A percentile compares a stretch with the other conserved stretches of the same genome.
phyloP scores from a whole-genome alignment of 2,888 invertebrate genomes.

The Cephus nigrinus region DNA sequence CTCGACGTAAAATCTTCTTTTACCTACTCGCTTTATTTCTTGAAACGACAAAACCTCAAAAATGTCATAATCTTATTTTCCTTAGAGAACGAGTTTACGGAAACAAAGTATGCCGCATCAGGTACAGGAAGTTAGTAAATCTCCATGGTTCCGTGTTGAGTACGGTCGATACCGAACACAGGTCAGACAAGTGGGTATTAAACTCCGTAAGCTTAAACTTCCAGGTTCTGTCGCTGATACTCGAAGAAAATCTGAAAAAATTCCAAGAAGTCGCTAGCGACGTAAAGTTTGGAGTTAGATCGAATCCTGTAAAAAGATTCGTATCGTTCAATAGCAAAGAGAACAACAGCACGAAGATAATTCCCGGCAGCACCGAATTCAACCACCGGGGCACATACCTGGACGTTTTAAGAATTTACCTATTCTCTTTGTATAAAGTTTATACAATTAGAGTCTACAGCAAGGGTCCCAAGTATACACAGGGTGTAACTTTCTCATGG shows the following conservation, averaged over 20 bases:
- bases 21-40: no score
- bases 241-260: conserved; percentile 25
- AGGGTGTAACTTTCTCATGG: no score
- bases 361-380: not conserved
- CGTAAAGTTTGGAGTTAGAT: conserved; percentile 30
- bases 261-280: conserved; percentile 17
- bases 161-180: conserved; percentile 18
- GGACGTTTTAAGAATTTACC: not conserved
- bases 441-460: not conserved
- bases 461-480: not conserved
- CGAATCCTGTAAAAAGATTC: conserved; percentile 30
- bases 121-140: conserved; percentile 21
- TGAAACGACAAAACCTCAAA: not conserved
- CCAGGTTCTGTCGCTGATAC: conserved; percentile 14
- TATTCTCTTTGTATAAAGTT: not conserved
- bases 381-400: not conserved
- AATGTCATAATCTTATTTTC: not conserved
- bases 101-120: conserved; percentile 6
- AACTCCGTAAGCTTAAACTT: conserved; percentile 19
- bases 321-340: not conserved
- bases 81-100: not conserved
- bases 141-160: conserved; percentile 13
- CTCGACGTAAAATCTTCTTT: not conserved
- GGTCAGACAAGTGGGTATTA: conserved; percentile 29
- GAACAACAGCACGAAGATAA: not conserved